These are phyloP conservation scores for Narcine bancroftii DNA, from an alignment of 2,113 vertebrate genomes.

Conservation along the genomic window DNA sequence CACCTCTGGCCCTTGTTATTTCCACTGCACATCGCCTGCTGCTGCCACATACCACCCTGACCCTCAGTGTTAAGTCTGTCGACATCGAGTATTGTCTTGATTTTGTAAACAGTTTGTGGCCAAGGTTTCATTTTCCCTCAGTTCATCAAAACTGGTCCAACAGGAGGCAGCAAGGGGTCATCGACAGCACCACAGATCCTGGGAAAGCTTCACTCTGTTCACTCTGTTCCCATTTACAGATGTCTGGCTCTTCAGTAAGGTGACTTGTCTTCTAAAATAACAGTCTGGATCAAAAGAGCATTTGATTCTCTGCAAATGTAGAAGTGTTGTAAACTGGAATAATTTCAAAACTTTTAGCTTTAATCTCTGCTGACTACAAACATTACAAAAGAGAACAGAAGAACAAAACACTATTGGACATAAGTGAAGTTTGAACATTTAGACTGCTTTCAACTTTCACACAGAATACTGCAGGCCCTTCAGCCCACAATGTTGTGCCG, in stretches of 20 bases:
- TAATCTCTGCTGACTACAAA: neutral
- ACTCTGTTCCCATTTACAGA: too few species aligned
- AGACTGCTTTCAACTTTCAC: too few species aligned
- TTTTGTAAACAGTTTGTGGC: too few species aligned
- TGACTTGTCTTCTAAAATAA: neutral
- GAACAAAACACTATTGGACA: neutral
- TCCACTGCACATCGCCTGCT: too few species aligned
- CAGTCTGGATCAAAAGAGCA: neutral
- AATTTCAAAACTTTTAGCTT: neutral
- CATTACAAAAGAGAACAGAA: neutral
- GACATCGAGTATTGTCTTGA: too few species aligned
- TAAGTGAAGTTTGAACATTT: neutral
- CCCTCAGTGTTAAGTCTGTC: too few species aligned
- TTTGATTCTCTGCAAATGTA: neutral
- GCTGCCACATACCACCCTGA: too few species aligned
- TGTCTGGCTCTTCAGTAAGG: neutral
- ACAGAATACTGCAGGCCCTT: neutral
- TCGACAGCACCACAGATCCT: neutral
- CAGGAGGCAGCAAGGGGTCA: neutral
- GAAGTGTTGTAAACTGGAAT: neutral
- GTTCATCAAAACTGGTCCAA: neutral
- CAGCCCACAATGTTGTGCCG: too few species aligned
- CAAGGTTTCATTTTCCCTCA: too few species aligned
- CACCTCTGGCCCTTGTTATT: neutral
- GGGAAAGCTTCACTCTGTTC: too few species aligned